A percentile compares a stretch with the other conserved stretches of the same genome.
Conservation (phyloP, 2,797 vertebrate species). For the Danio kyathit region DNA sequence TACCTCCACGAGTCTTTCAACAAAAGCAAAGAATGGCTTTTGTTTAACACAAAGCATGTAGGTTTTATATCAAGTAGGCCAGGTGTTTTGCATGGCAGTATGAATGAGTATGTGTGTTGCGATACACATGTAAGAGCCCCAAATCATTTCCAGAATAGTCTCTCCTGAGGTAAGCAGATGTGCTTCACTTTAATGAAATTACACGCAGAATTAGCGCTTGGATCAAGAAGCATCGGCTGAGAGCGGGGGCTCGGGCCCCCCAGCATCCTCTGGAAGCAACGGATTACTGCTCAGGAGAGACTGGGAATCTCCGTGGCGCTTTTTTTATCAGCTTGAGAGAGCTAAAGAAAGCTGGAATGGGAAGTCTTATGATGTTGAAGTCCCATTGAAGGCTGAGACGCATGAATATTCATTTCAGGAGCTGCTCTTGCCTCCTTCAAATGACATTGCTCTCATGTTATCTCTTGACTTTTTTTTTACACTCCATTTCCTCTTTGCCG, state of each 20-base stretch:
- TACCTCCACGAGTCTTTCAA: neutral
- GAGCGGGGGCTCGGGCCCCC: constrained; percentile 56
- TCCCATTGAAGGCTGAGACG: constrained; percentile 68
- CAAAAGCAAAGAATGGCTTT: constrained; percentile 23
- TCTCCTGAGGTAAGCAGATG: constrained; percentile 63
- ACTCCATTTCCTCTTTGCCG: neutral
- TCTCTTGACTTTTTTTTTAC: neutral
- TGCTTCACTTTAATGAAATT: constrained; percentile 74
- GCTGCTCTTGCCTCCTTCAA: constrained; percentile 50
- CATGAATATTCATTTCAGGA: constrained; percentile 75
- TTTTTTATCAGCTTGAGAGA: constrained; percentile 66
- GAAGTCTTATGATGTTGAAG: constrained; percentile 63
- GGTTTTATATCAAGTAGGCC: neutral
- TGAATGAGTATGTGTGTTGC: neutral
- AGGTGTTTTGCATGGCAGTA: constrained; percentile 36
- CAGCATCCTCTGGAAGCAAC: constrained; percentile 61
- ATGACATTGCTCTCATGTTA: constrained; percentile 32
- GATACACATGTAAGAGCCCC: constrained; percentile 37
- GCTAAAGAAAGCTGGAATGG: constrained; percentile 40
- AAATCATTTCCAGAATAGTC: constrained; percentile 68
- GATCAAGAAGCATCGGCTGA: constrained; percentile 62
- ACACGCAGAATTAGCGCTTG: constrained; percentile 67
- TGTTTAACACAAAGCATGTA: constrained; percentile 12
- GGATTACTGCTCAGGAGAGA: constrained; percentile 61
- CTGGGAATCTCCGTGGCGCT: constrained; percentile 51